Conservation (phyloP, 2,888 invertebrate genomes). For the Halictus quadricinctus region DNA sequence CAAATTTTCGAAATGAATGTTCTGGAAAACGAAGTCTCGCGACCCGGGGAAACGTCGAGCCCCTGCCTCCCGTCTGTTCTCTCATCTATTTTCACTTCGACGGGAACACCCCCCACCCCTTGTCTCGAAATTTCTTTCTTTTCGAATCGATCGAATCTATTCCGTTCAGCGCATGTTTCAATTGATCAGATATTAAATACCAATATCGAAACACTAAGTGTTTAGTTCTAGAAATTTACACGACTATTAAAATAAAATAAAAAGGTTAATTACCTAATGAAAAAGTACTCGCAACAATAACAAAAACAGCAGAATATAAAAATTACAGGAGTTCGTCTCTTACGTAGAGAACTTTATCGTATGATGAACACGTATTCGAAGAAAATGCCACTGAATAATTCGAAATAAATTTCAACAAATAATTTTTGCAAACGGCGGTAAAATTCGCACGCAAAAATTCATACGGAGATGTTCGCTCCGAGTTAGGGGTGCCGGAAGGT, state of each 20-base stretch:
- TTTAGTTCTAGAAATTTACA: no score
- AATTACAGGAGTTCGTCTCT: background rate
- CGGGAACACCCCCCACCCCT: background rate
- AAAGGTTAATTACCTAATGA: background rate
- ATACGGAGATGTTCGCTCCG: background rate
- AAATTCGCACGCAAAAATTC: background rate
- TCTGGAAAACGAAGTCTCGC: background rate
- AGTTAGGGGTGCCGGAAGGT: background rate
- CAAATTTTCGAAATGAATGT: slow-evolving; percentile 9
- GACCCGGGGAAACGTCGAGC: background rate
- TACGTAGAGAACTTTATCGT: background rate
- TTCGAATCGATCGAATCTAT: background rate
- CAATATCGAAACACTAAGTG: no score
- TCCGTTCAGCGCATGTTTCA: background rate
- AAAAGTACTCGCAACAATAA: no score
- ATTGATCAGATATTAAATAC: background rate
- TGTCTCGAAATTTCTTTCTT: background rate
- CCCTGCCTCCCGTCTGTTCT: background rate
- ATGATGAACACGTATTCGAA: background rate
- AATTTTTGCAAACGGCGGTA: background rate
- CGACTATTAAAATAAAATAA: no score
- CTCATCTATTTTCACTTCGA: background rate
- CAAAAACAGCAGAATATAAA: background rate
- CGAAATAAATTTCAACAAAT: background rate
- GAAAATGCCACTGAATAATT: no score